phyloP scores from a whole-genome alignment of 2,797 vertebrate species.

The Notolabrus celidotus region DNA sequence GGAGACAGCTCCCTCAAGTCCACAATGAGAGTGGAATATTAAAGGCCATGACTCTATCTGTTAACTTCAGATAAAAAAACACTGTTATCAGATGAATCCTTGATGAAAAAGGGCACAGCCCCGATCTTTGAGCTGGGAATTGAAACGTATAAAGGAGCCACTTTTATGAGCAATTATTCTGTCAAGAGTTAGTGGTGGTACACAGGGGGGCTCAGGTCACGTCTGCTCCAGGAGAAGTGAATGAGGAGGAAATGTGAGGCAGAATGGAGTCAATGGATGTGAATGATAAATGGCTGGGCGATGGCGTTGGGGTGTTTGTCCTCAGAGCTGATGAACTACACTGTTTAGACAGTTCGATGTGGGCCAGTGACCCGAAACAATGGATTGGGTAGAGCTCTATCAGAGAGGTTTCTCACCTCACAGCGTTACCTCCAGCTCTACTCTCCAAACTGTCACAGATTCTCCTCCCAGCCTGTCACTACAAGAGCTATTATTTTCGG shows the following conservation, averaged over 20 bases:
- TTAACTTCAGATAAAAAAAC: constrained; percentile 46
- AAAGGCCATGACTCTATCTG: constrained; percentile 41
- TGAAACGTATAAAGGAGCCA: constrained; percentile 37
- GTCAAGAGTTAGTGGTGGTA: constrained; percentile 15
- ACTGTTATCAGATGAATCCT: constrained; percentile 51
- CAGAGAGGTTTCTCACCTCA: not conserved
- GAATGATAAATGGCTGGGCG: constrained; percentile 19
- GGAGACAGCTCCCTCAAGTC: constrained; percentile 8
- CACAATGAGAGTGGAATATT: constrained; percentile 54
- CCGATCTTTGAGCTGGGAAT: not conserved
- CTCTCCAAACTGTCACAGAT: not conserved
- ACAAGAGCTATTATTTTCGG: constrained; percentile 1
- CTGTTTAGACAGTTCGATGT: constrained; percentile 57
- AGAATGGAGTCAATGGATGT: constrained; percentile 39
- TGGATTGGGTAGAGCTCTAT: constrained; percentile 2
- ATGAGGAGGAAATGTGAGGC: constrained; percentile 22
- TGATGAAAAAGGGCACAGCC: constrained; percentile 31
- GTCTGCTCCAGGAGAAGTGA: constrained; percentile 10
- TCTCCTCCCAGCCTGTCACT: constrained; percentile 3
- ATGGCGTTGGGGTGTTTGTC: not conserved
- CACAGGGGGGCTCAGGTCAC: constrained; percentile 13
- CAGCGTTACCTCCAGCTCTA: constrained; percentile 1
- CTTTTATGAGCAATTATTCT: constrained; percentile 48
- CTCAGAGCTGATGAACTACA: constrained; percentile 28
- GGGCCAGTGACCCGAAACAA: constrained; percentile 43